phyloP scores from a whole-genome alignment of 2,888 invertebrate species.

The Agrilus cyanescens region DNA sequence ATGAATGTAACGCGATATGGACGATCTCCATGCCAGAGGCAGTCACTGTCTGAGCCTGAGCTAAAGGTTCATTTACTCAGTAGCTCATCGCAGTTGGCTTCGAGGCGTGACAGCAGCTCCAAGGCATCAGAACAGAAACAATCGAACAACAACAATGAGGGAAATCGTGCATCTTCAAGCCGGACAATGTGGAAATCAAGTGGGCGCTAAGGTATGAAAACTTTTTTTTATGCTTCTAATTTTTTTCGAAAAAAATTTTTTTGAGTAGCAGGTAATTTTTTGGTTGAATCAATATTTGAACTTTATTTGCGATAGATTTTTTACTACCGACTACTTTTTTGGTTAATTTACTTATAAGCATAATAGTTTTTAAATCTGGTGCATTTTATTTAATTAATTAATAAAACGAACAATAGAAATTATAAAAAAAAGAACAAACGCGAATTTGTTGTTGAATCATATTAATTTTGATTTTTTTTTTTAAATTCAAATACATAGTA shows the following conservation, averaged over 20 bases:
- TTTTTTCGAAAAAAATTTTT: not conserved
- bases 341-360: no score
- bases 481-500: no score
- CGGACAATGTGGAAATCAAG: slow-evolving; percentile 66
- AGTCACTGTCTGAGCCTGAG: not conserved
- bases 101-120: slow-evolving; percentile 8
- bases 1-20: slow-evolving; percentile 12
- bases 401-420: no score
- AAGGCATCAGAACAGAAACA: slow-evolving; percentile 5
- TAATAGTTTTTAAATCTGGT: no score
- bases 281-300: no score
- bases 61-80: slow-evolving; percentile 6
- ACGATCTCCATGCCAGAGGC: slow-evolving; percentile 10
- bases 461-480: no score
- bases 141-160: slow-evolving; percentile 48
- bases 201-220: slow-evolving; percentile 74
- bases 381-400: no score
- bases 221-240: not conserved
- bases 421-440: no score
- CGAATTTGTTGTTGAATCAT: no score
- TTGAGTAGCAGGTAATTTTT: no score
- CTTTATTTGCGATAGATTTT: no score
- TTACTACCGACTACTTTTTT: no score
- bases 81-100: slow-evolving; percentile 10
- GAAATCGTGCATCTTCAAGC: slow-evolving; percentile 88